Evolutionary conservation across 1,140 invertebrate species (phyloP), one percentile per base, ranked within the genome.

Genomic region (Cherax destructor): DNA sequence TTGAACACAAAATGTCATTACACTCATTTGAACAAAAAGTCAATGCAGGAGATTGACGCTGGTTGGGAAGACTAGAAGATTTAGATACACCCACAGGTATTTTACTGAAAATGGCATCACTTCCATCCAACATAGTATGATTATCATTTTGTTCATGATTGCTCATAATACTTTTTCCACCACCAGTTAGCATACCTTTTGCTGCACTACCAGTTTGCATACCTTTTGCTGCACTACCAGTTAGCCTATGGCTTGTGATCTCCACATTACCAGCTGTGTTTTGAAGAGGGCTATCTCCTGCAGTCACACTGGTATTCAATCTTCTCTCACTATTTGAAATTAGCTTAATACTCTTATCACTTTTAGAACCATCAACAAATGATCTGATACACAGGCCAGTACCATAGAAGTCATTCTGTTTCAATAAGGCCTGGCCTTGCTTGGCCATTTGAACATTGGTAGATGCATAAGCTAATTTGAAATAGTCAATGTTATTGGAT

Each of bases 301-400:
- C 11, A 16, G 84, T 2, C 65, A 24, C 74, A 77, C 50, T 21
- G 13, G 52, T 56, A 77, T 30, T 65, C 41, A 11, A 65, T n/a
- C n/a, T n/a, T n/a, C 41, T 41, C 30, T 50, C 49, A 24, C 11
- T 50, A 30, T 10, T 49, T 30, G 16, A n/a, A 9, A 16, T 21
- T 10, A 47, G 56, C 41, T 69, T 65, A 61, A 61, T n/a, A 49
- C 52, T 61, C 61, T 18, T 24, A 30, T 72, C 81, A 47, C 41
- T 41, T 56, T 79, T 86, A 50, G 74, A 50, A 47, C 41, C 30
- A 52, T 69, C 52, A 9, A 83, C 89, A 47, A 85, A 86, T 47
- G 89, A 91, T 10, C 89, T 78, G 21, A 91, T 91, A 56, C 89
- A 91, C n/a, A 91, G 89, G 59, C 89, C 89, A 50, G 89, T 91